Conservation (phyloP, 1,140 invertebrate species). For the Conus ventricosus region DNA sequence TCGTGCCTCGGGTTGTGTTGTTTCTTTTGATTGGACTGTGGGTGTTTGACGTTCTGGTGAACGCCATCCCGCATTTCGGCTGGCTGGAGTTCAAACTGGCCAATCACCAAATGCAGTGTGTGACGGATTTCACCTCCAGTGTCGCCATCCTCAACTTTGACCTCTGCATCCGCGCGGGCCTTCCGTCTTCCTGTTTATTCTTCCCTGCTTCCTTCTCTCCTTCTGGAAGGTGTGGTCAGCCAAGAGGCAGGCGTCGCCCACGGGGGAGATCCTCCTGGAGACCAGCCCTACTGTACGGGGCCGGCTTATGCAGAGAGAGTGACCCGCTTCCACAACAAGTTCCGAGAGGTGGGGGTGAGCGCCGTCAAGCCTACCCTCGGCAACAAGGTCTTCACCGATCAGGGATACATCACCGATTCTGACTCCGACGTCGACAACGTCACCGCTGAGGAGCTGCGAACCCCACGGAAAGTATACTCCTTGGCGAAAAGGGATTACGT, state of each 20-base stretch:
- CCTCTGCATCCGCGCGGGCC: not conserved
- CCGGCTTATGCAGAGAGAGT: not conserved
- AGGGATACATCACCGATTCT: slow-evolving; percentile 26
- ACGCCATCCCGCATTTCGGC: slow-evolving; percentile 17
- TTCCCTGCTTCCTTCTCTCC: not conserved
- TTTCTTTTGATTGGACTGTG: slow-evolving; percentile 12
- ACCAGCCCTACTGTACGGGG: not conserved
- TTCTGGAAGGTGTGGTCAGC: slow-evolving; percentile 5
- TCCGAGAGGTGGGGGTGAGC: not conserved
- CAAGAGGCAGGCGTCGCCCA: not conserved
- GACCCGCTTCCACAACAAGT: not conserved
- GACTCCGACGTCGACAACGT: slow-evolving; percentile 16
- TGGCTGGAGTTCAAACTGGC: slow-evolving; percentile 14
- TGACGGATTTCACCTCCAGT: not conserved
- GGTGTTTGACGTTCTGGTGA: slow-evolving; percentile 14
- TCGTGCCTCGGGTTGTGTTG: slow-evolving; percentile 7
- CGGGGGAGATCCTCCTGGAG: slow-evolving; percentile 16
- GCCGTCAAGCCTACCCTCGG: slow-evolving; percentile 6
- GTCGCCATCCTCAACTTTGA: slow-evolving; percentile 2
- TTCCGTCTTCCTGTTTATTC: not conserved
- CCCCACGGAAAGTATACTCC: not conserved
- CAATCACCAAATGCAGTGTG: not conserved
- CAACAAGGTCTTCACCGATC: slow-evolving; percentile 1
- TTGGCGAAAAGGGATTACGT: slow-evolving; percentile 7
- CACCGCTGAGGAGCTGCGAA: not conserved